These are phyloP conservation scores for Cyprinus carpio DNA, from an alignment of 2,113 vertebrate species.

Conservation along the genomic window DNA sequence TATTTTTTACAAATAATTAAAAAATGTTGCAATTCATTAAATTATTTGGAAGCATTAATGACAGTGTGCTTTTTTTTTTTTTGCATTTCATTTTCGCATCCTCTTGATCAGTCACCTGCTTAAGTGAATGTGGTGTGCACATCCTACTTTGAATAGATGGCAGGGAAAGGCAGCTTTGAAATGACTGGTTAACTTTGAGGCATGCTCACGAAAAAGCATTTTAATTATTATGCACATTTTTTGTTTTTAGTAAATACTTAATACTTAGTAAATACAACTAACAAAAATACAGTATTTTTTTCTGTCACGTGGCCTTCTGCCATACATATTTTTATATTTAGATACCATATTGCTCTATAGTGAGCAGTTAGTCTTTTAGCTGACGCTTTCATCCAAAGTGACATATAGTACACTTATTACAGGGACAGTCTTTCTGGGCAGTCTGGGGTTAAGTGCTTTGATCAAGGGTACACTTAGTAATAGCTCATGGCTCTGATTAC, in stretches of 20 bases:
- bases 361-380: background rate
- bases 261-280: too few relatives aligned
- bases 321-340: background rate
- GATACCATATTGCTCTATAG: background rate
- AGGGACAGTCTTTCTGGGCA: background rate
- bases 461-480: background rate
- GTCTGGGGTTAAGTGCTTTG: background rate
- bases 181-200: background rate
- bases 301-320: background rate
- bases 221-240: background rate
- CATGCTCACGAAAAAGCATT: background rate
- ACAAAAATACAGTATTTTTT: background rate
- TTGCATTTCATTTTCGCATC: too few relatives aligned
- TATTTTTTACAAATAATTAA: too few relatives aligned
- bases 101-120: too few relatives aligned
- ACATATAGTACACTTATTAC: background rate
- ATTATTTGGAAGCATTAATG: too few relatives aligned
- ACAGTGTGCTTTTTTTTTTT: too few relatives aligned
- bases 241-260: background rate
- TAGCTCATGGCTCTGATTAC: slow-evolving; percentile 8
- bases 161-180: too few relatives aligned
- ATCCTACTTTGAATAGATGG: too few relatives aligned
- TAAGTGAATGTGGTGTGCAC: too few relatives aligned
- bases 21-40: too few relatives aligned
- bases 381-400: background rate